Base-by-base conservation (phyloP, 2,888 invertebrate species). In the Hirtodrosophila trivittata region DNA sequence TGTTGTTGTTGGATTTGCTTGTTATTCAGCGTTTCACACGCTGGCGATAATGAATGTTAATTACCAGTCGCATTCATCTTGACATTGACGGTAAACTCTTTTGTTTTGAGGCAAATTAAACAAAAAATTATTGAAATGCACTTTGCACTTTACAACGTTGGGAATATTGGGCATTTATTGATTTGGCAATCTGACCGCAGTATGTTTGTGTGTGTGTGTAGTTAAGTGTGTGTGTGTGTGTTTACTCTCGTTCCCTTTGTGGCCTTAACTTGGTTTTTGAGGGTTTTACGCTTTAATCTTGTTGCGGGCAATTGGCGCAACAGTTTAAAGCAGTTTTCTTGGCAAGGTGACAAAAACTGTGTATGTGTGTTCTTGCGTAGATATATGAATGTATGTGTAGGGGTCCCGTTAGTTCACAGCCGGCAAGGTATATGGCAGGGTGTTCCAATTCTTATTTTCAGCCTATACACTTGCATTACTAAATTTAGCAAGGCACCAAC, bases 361-460 rank as follows among this genome's bases (percentile, higher is more conserved):
- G 37, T 43, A 32, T 21, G 28, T 37, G 18, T 37, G 32, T 38
- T 28, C 16, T 18, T 35, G 35, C 49, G 18, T 21, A 21, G 3
- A 9, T 42, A 14, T 54, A 43, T 57, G 13, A 38, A 21, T 43
- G 14, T 46, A 12, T 35, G 7, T 33, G 37, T 58, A 14, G 52
- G 62, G 50, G 62, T 55, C 55, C 75, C 65, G 59, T 52, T 69
- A 67, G 66, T 60, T 56, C 55, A 52, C 52, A 51, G 49, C 77
- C 74, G 74, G 77, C 69, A 77, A 64, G 59, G 75, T 54, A 30
- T 72, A 33, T 37, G 66, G 71, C 81, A 87, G 88, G 86, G 67
- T 85, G 87, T 57, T 88, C 87, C 67, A 83, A 85, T 85, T 87
- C 68, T 78, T 87, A 87, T 87, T 88, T 88, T 87, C 75, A 76